Percentiles rank a stretch among this genome's conserved stretches.
phyloP scores from a whole-genome alignment of 1,140 invertebrate species.

The Nasonia giraulti region DNA sequence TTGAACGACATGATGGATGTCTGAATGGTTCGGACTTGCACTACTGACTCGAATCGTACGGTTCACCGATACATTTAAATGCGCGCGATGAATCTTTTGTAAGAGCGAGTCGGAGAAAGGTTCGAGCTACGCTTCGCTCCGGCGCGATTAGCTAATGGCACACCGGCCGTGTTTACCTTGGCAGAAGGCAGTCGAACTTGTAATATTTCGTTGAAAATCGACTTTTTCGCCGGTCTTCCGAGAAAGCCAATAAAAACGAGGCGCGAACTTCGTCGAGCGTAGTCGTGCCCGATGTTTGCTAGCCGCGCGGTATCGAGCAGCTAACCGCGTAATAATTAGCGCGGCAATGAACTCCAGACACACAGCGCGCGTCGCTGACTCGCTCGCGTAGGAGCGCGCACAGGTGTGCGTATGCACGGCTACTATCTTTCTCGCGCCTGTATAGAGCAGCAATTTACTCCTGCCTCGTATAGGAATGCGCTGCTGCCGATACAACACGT shows the following conservation, averaged over 20 bases:
- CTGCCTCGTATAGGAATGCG: background rate
- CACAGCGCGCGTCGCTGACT: background rate
- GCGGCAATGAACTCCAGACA: slow-evolving; percentile 9
- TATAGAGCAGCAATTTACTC: background rate
- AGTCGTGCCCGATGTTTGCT: background rate
- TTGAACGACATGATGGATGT: too few species aligned
- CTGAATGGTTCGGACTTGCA: too few species aligned
- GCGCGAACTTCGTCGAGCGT: background rate
- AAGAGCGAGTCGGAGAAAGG: too few species aligned
- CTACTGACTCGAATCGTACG: too few species aligned
- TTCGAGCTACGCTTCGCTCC: too few species aligned
- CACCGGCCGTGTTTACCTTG: too few species aligned
- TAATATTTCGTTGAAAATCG: background rate
- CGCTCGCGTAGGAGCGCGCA: background rate
- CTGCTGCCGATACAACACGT: background rate
- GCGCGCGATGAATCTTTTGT: too few species aligned
- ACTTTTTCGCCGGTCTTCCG: background rate
- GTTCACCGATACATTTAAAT: too few species aligned
- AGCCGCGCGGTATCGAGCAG: background rate
- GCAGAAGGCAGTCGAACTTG: background rate
- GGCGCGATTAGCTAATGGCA: too few species aligned
- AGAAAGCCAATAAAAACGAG: slow-evolving; percentile 15
- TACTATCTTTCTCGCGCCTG: background rate
- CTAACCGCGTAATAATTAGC: slow-evolving; percentile 37
- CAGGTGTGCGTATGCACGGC: background rate